Conservation (phyloP, 2,797 vertebrate genomes). For the Pagetopsis macropterus region DNA sequence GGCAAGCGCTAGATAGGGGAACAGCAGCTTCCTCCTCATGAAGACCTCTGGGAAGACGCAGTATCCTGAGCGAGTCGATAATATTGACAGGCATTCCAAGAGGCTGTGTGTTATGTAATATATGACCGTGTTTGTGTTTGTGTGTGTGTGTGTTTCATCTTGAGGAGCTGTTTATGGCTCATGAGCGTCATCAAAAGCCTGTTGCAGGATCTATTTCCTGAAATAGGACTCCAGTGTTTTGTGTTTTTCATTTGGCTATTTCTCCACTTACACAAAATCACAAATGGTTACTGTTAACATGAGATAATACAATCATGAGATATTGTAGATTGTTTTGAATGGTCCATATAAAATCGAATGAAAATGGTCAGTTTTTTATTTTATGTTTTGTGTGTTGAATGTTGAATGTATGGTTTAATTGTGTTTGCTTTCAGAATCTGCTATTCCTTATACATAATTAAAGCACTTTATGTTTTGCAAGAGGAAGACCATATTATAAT, state of each 20-base stretch:
- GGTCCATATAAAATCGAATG: conserved; percentile 3
- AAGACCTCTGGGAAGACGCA: conserved; percentile 51
- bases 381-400: no score
- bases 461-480: no score
- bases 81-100: conserved; percentile 69
- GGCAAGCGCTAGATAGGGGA: conserved; percentile 21
- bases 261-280: neutral
- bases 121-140: conserved; percentile 36
- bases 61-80: conserved; percentile 69
- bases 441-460: no score
- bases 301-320: conserved; percentile 14
- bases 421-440: no score
- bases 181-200: conserved; percentile 32
- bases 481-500: no score
- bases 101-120: conserved; percentile 72
- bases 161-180: conserved; percentile 50
- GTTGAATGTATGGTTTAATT: no score
- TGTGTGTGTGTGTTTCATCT: conserved; percentile 49
- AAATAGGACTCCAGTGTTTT: conserved; percentile 30
- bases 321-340: conserved; percentile 21
- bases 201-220: conserved; percentile 20
- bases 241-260: neutral
- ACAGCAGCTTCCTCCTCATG: conserved; percentile 22
- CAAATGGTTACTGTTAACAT: neutral
- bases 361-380: no score